Percentiles rank a stretch among this genome's conserved stretches.
Conservation (phyloP, 2,888 invertebrate species). For the Sicus ferrugineus region DNA sequence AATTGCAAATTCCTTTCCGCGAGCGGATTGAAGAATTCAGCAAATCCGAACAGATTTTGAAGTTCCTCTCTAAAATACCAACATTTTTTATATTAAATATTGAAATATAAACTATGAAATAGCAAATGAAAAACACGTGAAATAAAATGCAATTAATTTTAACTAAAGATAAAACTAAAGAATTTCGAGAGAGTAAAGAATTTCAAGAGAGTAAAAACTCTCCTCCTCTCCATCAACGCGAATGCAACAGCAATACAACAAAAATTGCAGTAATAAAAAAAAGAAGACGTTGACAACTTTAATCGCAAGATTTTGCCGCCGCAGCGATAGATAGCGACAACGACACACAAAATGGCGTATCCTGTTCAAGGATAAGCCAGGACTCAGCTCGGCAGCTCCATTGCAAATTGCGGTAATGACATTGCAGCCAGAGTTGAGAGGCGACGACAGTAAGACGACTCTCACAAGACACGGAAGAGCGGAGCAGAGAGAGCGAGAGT, state of each 20-base stretch:
- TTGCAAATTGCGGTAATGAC: constrained; percentile 30
- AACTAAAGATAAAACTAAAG: no score
- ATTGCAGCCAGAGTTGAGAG: neutral
- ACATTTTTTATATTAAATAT: no score
- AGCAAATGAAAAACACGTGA: no score
- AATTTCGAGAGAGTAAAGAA: no score
- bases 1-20: no score
- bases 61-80: no score
- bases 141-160: no score
- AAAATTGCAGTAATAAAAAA: constrained; percentile 5
- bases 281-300: constrained; percentile 25
- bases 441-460: neutral
- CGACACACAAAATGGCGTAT: constrained; percentile 22
- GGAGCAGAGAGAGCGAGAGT: neutral
- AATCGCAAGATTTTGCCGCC: constrained; percentile 7
- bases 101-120: no score
- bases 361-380: constrained; percentile 25
- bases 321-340: constrained; percentile 2
- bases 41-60: no score
- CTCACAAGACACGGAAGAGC: neutral
- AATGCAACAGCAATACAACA: neutral
- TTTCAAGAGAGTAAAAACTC: neutral
- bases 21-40: no score
- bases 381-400: constrained; percentile 6
- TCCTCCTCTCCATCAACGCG: neutral